Conservation (phyloP, 2,113 vertebrate genomes). For the Xyliphius kryptos region DNA sequence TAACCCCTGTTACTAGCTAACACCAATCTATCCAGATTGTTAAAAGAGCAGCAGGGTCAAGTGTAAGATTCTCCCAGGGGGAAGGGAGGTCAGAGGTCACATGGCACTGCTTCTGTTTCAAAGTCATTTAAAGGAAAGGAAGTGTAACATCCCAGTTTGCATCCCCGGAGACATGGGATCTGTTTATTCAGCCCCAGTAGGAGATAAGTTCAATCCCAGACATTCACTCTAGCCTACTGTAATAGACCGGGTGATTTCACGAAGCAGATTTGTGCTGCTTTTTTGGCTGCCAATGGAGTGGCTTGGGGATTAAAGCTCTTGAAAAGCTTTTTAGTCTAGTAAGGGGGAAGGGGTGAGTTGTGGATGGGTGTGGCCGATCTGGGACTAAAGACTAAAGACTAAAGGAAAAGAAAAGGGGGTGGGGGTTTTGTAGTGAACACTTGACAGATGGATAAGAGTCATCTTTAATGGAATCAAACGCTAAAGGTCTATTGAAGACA, state of each 20-base stretch:
- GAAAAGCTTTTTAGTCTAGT: constrained; percentile 9
- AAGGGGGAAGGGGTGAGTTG: not conserved
- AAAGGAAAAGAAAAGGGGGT: too few species aligned
- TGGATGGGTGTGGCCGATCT: constrained; percentile 19
- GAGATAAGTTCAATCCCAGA: constrained; percentile 55
- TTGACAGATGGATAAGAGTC: constrained; percentile 45
- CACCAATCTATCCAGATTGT: too few species aligned
- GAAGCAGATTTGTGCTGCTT: too few species aligned
- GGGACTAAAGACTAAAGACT: constrained; percentile 14
- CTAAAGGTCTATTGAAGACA: constrained; percentile 39
- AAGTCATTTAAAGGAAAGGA: constrained; percentile 49
- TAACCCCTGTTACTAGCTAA: too few species aligned
- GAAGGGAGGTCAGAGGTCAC: constrained; percentile 66
- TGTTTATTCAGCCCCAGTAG: constrained; percentile 62
- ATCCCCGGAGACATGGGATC: constrained; percentile 50
- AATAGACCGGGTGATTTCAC: constrained; percentile 45
- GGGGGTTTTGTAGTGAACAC: constrained; percentile 10
- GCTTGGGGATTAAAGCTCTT: not conserved
- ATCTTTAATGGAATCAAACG: constrained; percentile 40
- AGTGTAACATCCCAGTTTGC: constrained; percentile 26
- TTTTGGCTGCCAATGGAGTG: constrained; percentile 23
- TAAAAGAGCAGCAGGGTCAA: constrained; percentile 60
- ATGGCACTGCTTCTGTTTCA: constrained; percentile 49
- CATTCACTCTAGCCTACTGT: constrained; percentile 62
- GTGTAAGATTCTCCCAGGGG: constrained; percentile 51